Evolutionary conservation across 2,113 vertebrate species (phyloP).

Genomic region (Cyanoderma ruficeps): DNA sequence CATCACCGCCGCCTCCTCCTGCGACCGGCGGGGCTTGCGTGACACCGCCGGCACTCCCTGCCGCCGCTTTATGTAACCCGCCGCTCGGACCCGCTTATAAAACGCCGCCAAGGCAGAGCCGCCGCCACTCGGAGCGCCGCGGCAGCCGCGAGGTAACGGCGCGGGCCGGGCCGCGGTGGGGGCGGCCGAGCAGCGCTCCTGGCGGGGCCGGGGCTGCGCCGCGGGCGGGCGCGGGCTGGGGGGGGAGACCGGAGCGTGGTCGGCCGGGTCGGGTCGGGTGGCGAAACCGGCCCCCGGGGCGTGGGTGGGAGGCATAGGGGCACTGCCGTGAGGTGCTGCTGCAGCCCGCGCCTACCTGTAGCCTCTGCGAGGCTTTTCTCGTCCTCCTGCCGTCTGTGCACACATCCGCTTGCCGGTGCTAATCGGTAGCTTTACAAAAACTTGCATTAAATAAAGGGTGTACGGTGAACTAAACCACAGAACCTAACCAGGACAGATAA

Average conservation of each 20-base stretch:
- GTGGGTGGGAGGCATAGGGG: not conserved
- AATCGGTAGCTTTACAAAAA: not conserved
- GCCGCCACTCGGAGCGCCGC: not conserved
- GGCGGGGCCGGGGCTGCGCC: not conserved
- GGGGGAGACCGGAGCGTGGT: not conserved
- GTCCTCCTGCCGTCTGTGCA: not conserved
- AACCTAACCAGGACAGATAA: not conserved
- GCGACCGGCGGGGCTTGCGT: not conserved
- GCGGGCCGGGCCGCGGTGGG: not conserved
- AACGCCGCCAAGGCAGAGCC: not conserved
- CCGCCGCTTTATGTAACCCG: constrained; percentile 17
- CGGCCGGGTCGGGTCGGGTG: not conserved
- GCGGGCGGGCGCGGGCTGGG: not conserved
- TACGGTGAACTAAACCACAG: not conserved
- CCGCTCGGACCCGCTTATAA: not conserved
- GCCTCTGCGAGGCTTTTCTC: not conserved
- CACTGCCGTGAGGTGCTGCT: not conserved
- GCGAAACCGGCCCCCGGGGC: not conserved
- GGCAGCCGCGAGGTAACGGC: not conserved
- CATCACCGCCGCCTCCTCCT: not conserved
- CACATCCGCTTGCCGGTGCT: fast-evolving
- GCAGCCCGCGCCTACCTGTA: not conserved
- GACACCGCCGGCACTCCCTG: not conserved
- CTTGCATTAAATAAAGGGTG: not conserved
- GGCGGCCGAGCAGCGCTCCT: not conserved